Conservation (phyloP, 1,140 invertebrate genomes). For the Rhopalosiphum maidis region DNA sequence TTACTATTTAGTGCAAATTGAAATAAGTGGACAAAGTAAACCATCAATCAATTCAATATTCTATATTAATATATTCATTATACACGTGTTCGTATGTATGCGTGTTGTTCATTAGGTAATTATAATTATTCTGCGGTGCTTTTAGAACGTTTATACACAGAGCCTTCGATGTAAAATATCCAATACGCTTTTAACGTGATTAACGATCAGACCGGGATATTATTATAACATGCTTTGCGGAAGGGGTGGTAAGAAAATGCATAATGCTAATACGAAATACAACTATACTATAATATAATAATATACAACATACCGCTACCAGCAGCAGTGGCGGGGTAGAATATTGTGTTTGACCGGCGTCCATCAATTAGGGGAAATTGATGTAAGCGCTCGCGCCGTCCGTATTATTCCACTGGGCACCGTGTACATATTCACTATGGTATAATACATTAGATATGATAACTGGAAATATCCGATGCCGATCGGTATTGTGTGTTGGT, state of each 20-base stretch:
- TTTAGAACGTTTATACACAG: constrained; percentile 1
- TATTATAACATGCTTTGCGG: background rate
- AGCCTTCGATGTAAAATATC: background rate
- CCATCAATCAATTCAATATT: constrained; percentile 33
- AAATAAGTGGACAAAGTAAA: constrained; percentile 17
- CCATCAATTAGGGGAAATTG: constrained; percentile 56
- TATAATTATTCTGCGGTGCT: constrained; percentile 40
- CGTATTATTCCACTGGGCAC: background rate
- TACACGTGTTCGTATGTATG: background rate
- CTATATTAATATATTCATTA: background rate
- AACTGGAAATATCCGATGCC: background rate
- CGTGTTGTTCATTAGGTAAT: constrained; percentile 33
- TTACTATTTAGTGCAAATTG: background rate
- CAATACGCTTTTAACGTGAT: constrained; percentile 51
- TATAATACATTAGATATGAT: background rate
- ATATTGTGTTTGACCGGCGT: constrained; percentile 42
- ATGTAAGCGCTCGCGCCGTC: background rate
- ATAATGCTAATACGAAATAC: background rate
- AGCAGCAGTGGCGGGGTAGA: background rate
- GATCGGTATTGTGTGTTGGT: background rate
- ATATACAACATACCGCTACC: background rate
- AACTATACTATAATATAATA: background rate
- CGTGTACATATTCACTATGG: background rate
- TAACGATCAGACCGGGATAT: constrained; percentile 26
- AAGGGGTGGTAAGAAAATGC: constrained; percentile 4